These are phyloP conservation scores for Panonychus citri DNA, from an alignment of 1,140 invertebrate species.

Conservation along the genomic window DNA sequence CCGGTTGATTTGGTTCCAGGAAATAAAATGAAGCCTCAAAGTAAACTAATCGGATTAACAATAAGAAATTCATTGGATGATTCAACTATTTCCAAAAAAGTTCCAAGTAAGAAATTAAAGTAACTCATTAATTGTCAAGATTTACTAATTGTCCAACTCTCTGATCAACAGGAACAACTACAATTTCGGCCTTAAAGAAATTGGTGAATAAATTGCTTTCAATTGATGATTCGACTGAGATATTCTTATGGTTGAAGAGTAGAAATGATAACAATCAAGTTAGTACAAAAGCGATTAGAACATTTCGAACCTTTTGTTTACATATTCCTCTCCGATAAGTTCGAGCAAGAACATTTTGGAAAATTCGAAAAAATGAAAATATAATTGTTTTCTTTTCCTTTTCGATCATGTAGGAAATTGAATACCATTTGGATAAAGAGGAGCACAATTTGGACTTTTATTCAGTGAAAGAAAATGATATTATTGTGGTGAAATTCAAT, in stretches of 20 bases:
- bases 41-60: background rate
- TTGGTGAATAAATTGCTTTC: background rate
- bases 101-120: background rate
- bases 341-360: too few relatives aligned
- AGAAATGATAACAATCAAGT: background rate
- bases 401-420: background rate
- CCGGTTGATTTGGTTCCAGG: background rate
- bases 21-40: background rate
- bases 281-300: too few relatives aligned
- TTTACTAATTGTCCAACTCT: too few relatives aligned
- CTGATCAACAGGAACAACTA: too few relatives aligned
- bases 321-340: too few relatives aligned
- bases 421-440: background rate
- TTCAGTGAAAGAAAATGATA: background rate
- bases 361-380: too few relatives aligned
- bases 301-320: too few relatives aligned
- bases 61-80: background rate
- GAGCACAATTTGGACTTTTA: background rate
- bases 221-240: background rate
- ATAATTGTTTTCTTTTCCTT: too few relatives aligned
- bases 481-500: background rate
- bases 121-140: too few relatives aligned
- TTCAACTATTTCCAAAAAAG: background rate
- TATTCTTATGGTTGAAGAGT: background rate
- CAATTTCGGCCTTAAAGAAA: background rate